Base-by-base conservation (phyloP, 2,113 vertebrate species). In the Ammospiza caudacuta region DNA sequence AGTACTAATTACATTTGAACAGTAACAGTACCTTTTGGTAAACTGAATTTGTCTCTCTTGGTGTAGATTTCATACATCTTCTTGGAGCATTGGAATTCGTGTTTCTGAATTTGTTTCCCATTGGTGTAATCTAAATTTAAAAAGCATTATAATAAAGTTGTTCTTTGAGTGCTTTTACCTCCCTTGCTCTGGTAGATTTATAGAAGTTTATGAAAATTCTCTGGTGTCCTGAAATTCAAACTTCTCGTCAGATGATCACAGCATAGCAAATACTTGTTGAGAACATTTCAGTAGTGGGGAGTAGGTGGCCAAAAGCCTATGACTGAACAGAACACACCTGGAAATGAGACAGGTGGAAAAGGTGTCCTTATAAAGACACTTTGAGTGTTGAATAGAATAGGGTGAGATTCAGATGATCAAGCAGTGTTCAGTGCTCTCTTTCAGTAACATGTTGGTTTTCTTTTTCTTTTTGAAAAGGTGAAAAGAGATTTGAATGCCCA, bases 401-500 rank as follows among this genome's bases (percentile, higher is more conserved):
- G 14, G 37, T 78, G 37, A 73, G 37, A 61, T 77, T 90, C 33
- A 80, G 72, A 61, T 75, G 14, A 47, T 74, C 46, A 62, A 66
- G 25, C 14, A 28, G 22, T 14, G 11, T 89, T 87, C 64, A 44
- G 1, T 92, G 47, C 20, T 89, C 9, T 80, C n/a, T 81, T 83
- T 72, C 21, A 58, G 41, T 97, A 90, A 96, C 52, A 8, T 87
- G 85, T 88, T 78, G 85, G 3, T 86, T 96, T 97, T 72, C 25
- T 81, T 57, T 44, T 92, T 93, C 16, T 92, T 94, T 93, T 93
- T 57, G n/a, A 96, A 91, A 96, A 99, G 99, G 99, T 95, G 99
- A 99, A 96, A 99, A 99, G 97, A 98, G 99, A 84, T 99, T 99
- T 80, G 99, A 99, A 97, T 99, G 99, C 85, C 99, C 99, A 2